These are phyloP conservation scores for Centropus unirufus DNA, from an alignment of 2,113 vertebrate species.

Conservation along the genomic window DNA sequence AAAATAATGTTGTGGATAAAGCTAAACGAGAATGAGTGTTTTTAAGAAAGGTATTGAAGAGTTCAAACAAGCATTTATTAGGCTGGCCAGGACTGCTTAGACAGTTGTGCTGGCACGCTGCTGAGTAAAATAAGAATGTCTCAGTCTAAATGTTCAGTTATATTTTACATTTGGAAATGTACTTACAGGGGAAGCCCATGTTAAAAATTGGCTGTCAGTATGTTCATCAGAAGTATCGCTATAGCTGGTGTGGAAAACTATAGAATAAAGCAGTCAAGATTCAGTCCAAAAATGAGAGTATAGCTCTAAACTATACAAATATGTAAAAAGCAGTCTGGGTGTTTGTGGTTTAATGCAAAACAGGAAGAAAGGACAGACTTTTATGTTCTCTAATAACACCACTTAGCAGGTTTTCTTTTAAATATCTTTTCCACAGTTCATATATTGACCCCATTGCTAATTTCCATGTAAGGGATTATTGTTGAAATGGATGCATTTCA, in stretches of 20 bases:
- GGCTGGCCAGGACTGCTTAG: background rate
- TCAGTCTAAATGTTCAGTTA: background rate
- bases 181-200: background rate
- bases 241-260: background rate
- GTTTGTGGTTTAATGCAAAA: slow-evolving; percentile 23
- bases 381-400: background rate
- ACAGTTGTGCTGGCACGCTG: background rate
- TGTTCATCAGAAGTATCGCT: background rate
- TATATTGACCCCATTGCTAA: background rate
- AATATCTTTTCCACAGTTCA: background rate
- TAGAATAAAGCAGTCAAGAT: background rate
- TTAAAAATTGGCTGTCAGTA: background rate
- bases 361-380: slow-evolving; percentile 1
- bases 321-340: background rate
- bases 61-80: background rate
- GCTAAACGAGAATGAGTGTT: background rate
- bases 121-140: slow-evolving; percentile 1
- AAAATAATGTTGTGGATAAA: background rate
- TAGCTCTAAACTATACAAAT: background rate
- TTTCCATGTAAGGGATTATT: background rate
- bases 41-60: background rate
- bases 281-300: background rate
- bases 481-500: background rate
- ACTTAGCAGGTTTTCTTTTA: background rate
- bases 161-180: background rate